A percentile compares a stretch with the other conserved stretches of the same genome.
phyloP scores from a whole-genome alignment of 1,140 invertebrate genomes.

The Heterodera carotae region DNA sequence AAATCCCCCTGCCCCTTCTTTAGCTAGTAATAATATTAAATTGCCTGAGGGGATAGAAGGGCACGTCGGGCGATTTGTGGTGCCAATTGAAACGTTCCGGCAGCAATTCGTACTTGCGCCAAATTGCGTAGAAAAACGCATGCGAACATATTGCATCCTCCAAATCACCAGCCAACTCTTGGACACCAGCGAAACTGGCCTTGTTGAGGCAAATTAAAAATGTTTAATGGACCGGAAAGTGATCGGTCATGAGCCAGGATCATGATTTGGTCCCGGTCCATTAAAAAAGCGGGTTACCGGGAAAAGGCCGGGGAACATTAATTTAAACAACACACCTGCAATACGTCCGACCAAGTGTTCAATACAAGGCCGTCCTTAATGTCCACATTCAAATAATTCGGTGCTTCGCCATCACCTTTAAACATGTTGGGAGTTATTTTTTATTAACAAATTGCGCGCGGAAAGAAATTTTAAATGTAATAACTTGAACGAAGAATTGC shows the following conservation, averaged over 20 bases:
- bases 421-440: constrained; percentile 31
- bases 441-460: neutral
- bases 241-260: no score
- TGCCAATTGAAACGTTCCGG: constrained; percentile 77
- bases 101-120: constrained; percentile 73
- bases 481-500: no score
- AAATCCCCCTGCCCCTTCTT: no score
- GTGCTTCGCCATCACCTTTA: constrained; percentile 71
- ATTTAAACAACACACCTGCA: constrained; percentile 69
- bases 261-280: no score
- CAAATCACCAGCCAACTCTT: constrained; percentile 74
- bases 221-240: no score
- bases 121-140: constrained; percentile 74
- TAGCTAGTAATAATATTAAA: no score
- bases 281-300: no score
- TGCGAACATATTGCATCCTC: constrained; percentile 77
- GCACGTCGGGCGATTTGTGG: constrained; percentile 71
- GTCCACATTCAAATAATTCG: constrained; percentile 76
- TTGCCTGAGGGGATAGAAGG: constrained; percentile 73
- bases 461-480: no score
- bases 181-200: constrained; percentile 61
- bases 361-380: constrained; percentile 73
- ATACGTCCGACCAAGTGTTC: constrained; percentile 75
- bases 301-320: no score
- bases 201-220: constrained; percentile 67